A percentile compares a stretch with the other conserved stretches of the same genome.
Conservation (phyloP, 2,797 vertebrate genomes). For the Mycteria americana region DNA sequence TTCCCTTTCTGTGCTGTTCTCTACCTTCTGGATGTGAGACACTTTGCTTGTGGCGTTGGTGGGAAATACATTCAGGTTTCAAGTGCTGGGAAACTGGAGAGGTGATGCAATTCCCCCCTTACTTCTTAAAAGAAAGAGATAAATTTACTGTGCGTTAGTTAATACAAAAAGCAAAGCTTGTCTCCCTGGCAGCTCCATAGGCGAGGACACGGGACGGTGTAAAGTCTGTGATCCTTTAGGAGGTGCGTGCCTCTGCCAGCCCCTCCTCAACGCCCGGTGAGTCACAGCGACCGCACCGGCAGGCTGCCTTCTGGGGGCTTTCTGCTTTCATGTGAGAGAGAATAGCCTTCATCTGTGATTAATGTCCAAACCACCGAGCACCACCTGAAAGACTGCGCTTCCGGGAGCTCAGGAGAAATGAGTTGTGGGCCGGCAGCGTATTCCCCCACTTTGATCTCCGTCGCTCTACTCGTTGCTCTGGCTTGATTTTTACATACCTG, state of each 20-base stretch:
- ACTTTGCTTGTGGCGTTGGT: background rate
- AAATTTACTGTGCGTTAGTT: rapidly evolving
- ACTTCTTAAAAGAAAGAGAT: background rate
- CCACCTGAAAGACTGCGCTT: background rate
- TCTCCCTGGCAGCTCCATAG: rapidly evolving
- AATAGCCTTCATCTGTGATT: background rate
- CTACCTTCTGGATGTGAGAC: background rate
- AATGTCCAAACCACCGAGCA: background rate
- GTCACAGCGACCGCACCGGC: background rate
- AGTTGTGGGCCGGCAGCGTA: rapidly evolving
- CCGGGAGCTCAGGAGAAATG: rapidly evolving
- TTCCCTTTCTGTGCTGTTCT: background rate
- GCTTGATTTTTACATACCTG: background rate
- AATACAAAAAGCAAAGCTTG: background rate
- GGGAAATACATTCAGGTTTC: background rate
- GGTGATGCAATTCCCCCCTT: background rate
- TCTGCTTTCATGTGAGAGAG: background rate
- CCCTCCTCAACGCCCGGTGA: background rate
- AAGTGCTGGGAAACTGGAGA: background rate
- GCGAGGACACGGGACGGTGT: rapidly evolving
- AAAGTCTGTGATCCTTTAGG: background rate
- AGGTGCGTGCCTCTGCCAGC: background rate
- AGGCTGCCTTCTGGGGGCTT: background rate
- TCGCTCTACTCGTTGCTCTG: background rate
- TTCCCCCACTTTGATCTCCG: background rate